Percentiles rank a stretch among this genome's conserved stretches.
Evolutionary conservation across 2,888 invertebrate species (phyloP).

Genomic region (Galerucella nymphaeae): DNA sequence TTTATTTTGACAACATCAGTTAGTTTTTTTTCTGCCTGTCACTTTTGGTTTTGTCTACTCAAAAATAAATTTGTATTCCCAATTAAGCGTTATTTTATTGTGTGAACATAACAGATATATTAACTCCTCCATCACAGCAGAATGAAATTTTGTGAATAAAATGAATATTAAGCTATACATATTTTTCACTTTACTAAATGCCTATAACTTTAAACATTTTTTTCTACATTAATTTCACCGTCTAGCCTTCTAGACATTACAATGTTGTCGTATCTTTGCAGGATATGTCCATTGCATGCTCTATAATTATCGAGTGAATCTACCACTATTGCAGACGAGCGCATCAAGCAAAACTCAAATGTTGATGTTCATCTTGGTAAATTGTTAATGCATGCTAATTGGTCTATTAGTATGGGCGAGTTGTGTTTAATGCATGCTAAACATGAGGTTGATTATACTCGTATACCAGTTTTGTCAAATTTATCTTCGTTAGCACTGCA

Average conservation of each 20-base stretch:
- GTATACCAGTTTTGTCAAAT: not conserved
- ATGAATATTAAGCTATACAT: no score
- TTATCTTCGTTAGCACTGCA: not conserved
- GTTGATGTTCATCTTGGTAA: constrained; percentile 30
- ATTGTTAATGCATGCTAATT: constrained; percentile 38
- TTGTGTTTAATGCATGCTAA: constrained; percentile 34
- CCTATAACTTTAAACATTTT: not conserved
- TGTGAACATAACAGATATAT: no score
- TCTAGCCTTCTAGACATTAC: not conserved
- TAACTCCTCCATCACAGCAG: no score
- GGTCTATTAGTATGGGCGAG: constrained; percentile 35
- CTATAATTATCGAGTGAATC: constrained; percentile 31
- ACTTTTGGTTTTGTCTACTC: no score
- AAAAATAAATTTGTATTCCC: no score
- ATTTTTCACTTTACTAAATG: no score
- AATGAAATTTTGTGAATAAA: no score
- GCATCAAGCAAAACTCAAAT: constrained; percentile 5
- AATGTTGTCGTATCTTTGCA: constrained; percentile 4
- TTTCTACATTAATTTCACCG: not conserved
- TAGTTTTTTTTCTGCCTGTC: no score
- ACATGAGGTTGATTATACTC: constrained; percentile 19
- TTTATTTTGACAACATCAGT: no score
- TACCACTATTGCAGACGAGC: constrained; percentile 26
- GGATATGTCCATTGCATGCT: constrained; percentile 13
- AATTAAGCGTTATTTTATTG: no score